phyloP scores from a whole-genome alignment of 2,888 invertebrate species.

The Brachyptera putata region DNA sequence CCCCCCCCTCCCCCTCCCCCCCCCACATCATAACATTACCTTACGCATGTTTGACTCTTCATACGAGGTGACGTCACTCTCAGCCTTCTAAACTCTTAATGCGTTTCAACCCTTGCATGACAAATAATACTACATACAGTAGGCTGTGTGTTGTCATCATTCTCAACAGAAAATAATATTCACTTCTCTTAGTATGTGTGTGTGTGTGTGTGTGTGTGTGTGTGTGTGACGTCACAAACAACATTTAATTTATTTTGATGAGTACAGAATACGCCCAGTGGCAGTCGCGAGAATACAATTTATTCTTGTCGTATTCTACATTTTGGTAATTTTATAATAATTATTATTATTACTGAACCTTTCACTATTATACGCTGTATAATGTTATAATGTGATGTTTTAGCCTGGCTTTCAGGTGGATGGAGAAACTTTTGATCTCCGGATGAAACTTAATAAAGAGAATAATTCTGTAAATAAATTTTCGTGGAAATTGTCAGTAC shows the following conservation, averaged over 20 bases:
- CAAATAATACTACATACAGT: constrained; percentile 1
- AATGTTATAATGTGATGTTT: too few relatives aligned
- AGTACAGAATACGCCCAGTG: constrained; percentile 3
- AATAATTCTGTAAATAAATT: too few relatives aligned
- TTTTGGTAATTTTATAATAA: constrained; percentile 16
- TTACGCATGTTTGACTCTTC: constrained; percentile 29
- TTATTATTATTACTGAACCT: constrained; percentile 5
- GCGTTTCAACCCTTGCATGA: constrained; percentile 21
- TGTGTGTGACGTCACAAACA: constrained; percentile 4
- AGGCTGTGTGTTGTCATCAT: background rate
- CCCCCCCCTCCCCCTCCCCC: background rate
- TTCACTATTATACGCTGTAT: too few relatives aligned
- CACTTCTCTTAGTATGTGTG: too few relatives aligned
- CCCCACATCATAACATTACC: constrained; percentile 19
- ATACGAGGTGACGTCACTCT: background rate
- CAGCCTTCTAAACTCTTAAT: constrained; percentile 20
- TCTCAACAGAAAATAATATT: background rate
- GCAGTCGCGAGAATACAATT: constrained; percentile 4
- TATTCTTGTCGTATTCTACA: constrained; percentile 15
- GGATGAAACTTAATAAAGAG: too few relatives aligned
- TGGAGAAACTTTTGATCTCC: too few relatives aligned
- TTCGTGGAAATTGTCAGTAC: too few relatives aligned
- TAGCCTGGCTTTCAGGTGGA: too few relatives aligned
- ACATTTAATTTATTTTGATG: constrained; percentile 19
- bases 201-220: too few relatives aligned